Base-by-base conservation (phyloP, 2,797 vertebrate genomes). In the Pagetopsis macropterus region DNA sequence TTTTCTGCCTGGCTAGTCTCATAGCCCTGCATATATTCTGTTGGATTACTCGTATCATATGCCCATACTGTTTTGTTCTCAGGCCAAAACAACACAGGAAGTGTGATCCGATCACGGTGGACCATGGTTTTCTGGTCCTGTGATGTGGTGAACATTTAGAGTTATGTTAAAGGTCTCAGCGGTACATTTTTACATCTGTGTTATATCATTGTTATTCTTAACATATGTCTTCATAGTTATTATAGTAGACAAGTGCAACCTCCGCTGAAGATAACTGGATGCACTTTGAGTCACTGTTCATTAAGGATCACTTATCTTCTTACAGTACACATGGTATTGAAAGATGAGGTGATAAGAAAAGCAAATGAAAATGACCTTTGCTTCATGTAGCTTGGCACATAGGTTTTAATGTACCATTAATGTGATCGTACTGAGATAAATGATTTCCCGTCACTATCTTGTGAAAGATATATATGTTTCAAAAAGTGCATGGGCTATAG, bases 1-100 rank as follows among this genome's bases (percentile, higher is more conserved):
- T 96, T 96, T 96, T 95, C 95, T 95, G 94, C 94, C 93, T 94
- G 94, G 93, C 92, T 94, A 94, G 93, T 90, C 91, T 94, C 94
- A 94, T 94, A 94, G 94, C 96, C 94, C 88, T 93, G 94, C 94
- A 95, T 95, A 95, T 93, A 93, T 95, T 95, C 92, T 95, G 88
- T 95, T 92, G 93, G 90, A 95, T 94, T 94, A 93, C 89, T 91
- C 62, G 80, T 83, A 92, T 92, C 88, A 89, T 87, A 91, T 86
- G 92, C 90, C 90, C 93, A 93, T 80, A 86, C 94, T 85, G 71
- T 85, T 83, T 72, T 75, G 68, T 79, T 82, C 60, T 65, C 17
- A 23, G 54, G 48, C 58, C 48, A 61, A 82, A 83, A 76, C 84
- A 85, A 82, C 55, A 43, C 41, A 4, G 50, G 31, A 54, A 58